phyloP scores from a whole-genome alignment of 2,113 vertebrate genomes.

The Syrrhaptes paradoxus region DNA sequence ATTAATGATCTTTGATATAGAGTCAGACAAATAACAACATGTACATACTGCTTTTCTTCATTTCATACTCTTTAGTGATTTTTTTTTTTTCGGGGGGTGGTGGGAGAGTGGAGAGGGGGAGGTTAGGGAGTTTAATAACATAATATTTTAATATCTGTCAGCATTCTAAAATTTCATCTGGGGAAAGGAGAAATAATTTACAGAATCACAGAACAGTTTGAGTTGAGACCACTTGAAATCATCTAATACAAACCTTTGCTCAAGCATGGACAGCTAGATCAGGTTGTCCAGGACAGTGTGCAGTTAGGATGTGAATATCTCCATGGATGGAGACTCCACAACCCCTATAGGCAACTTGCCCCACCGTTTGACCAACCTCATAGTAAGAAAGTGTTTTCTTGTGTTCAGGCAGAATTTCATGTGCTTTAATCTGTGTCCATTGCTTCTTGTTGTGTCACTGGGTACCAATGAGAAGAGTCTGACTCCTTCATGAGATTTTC shows the following conservation, averaged over 20 bases:
- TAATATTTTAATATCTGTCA: not conserved
- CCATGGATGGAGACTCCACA: not conserved
- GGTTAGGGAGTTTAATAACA: not conserved
- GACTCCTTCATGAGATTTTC: not conserved
- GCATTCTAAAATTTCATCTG: not conserved
- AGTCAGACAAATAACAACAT: not conserved
- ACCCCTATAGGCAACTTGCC: not conserved
- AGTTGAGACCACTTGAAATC: not conserved
- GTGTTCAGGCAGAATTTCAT: not conserved
- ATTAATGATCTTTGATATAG: not conserved
- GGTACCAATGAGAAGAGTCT: not conserved
- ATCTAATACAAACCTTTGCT: not conserved
- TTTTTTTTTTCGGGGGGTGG: not conserved
- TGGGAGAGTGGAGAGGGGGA: too few relatives aligned
- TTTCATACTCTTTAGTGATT: not conserved
- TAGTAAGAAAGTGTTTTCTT: not conserved
- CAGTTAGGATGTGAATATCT: not conserved
- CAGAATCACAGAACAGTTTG: not conserved
- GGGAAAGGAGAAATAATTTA: not conserved
- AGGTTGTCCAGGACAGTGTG: not conserved
- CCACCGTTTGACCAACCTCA: not conserved
- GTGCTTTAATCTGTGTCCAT: not conserved
- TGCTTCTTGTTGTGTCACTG: not conserved
- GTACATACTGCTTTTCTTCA: not conserved
- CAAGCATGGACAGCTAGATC: not conserved